phyloP scores from a whole-genome alignment of 2,888 invertebrate genomes.

The Sinopyrophorus schimmeli region DNA sequence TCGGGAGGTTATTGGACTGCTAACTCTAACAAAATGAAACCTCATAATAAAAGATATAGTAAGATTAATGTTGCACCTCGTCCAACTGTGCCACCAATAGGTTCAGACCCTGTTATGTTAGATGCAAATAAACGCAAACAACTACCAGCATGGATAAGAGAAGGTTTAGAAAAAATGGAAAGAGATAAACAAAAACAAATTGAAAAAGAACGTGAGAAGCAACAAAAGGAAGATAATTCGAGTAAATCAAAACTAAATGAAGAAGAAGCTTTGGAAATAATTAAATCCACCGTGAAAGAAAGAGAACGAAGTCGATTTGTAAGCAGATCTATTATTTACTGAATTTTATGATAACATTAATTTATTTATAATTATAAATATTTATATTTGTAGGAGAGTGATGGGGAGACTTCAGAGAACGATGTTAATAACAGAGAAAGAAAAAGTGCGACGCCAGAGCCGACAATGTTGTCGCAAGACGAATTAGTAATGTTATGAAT shows the following conservation, averaged over 20 bases:
- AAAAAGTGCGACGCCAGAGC: conserved; percentile 43
- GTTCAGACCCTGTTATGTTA: conserved; percentile 52
- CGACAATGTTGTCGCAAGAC: conserved; percentile 45
- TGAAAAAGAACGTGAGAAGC: conserved; percentile 73
- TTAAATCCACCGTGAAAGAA: conserved; percentile 52
- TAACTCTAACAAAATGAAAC: conserved; percentile 49
- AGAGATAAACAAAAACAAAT: conserved; percentile 86
- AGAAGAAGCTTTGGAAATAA: conserved; percentile 57
- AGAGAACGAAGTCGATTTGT: conserved; percentile 66
- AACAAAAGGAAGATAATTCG: conserved; percentile 61
- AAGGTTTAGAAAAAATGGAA: conserved; percentile 97
- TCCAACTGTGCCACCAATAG: conserved; percentile 34
- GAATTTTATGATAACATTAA: no score
- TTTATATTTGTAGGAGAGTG: conserved; percentile 45
- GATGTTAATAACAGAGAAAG: conserved; percentile 53
- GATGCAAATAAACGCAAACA: conserved; percentile 88
- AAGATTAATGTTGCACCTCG: conserved; percentile 52
- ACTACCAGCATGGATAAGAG: conserved; percentile 97
- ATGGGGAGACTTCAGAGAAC: conserved; percentile 58
- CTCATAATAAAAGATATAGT: conserved; percentile 52
- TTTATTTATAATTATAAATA: no score
- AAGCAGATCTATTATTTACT: no score
- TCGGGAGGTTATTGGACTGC: conserved; percentile 48
- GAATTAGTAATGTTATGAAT: conserved; percentile 62
- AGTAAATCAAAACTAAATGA: conserved; percentile 60